Evolutionary conservation across 2,888 invertebrate genomes (phyloP), one percentile per base, ranked within the genome.

Genomic region (Laspeyria flexula): DNA sequence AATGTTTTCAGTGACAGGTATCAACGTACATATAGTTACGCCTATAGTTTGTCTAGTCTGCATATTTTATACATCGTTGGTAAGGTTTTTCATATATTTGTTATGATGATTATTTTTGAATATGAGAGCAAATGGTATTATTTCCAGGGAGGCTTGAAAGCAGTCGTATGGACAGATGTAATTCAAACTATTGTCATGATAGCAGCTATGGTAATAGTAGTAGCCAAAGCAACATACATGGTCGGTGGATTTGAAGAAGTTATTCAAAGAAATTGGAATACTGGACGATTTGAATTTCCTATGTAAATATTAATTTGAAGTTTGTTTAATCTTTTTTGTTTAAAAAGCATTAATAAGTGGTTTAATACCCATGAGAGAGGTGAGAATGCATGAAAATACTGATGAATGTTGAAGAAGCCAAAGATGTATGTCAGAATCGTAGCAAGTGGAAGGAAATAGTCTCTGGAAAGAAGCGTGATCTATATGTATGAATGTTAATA

Each of bases 11-110:
- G 96, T 96, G 1, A 96, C 96, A 3, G 96, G 96, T 9, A 93
- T 96, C 0, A 95, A 95, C 68, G 94, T 96, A 34, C 96, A 96
- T 75, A 92, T 95, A 18, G 93, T 96, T 0, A 95, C 96, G 1
- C 94, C 96, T 0, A 90, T 96, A 12, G 96, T 96, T 2, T 96
- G 96, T 59, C 76, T 95, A 11, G 95, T 96, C 18, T 96, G 96
- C 77, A 96, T 96, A 73, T 95, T 96, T 79, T 96, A 96, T 74
- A 96, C 96, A 0, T 94, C 95, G 52, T 93, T 96, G 85, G 96
- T 96, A 86, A 91, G 94, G 7, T 13, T 9, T 12, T 43, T 6
- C 29, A 21, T 25, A 39, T 13, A 6, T 13, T 18, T 3, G 21
- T 25, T 16, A 33, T 10, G 4, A 15, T 9, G 2, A 7, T 7